Evolutionary conservation across 1,140 invertebrate species (phyloP), one percentile per base, ranked within the genome.

Genomic region (Paraescarpia echinospica): DNA sequence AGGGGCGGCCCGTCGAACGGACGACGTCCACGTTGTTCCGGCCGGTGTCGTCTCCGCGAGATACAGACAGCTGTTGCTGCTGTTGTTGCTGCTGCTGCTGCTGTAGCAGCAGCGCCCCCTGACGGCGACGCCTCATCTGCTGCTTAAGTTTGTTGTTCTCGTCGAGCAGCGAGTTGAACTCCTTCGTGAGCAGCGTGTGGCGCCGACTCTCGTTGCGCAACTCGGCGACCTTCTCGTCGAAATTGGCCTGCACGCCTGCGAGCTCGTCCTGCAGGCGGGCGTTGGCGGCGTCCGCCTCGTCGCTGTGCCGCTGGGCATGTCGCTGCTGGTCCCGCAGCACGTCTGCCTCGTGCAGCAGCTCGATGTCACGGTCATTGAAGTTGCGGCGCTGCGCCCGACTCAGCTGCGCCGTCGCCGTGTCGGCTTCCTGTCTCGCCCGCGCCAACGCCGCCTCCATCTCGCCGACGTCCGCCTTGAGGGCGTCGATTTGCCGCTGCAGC

Each of bases 91-190:
- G 59, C 27, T 77, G 59, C 27, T 77, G 59, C 27, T 77, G 59
- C 27, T 77, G 59, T 27, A 14, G 59, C 6, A 77, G 12, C 59
- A 77, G 59, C 22, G 89, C 89, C 89, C 33, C 33, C n/a, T 90
- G 89, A 9, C 89, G 33, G 5, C 89, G 33, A 35, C 89, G 89
- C 35, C 89, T 34, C 89, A 90, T 34, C 89, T 90, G 89, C n/a
- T 34, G 89, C 89, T 90, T 90, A 1, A 90, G 89, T 34, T 9
- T 34, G n/a, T 90, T 90, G 89, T 90, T 90, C 89, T 90, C 89
- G 33, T 90, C 89, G 89, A 90, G 89, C 89, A 90, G n/a, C n/a
- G 89, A 90, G 27, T 90, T 90, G 89, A 90, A 90, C n/a, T 90
- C 89, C n/a, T 90, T 90, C 89, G 89, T 90, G 33, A 90, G 89